Percentiles rank a stretch among this genome's conserved stretches.
Evolutionary conservation across 2,797 vertebrate species (phyloP).

Genomic region (Typhlichthys eigenmanni): DNA sequence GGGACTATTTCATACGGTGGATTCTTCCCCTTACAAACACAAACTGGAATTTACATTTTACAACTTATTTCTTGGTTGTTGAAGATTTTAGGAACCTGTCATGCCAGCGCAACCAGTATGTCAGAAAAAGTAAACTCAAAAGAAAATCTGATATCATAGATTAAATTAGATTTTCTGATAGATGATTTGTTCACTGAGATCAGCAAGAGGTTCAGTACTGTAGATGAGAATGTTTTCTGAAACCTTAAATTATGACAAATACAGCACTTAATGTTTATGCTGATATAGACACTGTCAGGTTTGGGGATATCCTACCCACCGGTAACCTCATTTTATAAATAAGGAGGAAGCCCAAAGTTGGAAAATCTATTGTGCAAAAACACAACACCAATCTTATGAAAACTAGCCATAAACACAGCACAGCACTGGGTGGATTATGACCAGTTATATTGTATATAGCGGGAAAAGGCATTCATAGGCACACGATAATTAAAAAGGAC

Average conservation of each 20-base stretch:
- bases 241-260: too few relatives aligned
- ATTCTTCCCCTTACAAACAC: background rate
- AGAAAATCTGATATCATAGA: background rate
- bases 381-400: constrained; percentile 22
- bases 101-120: too few relatives aligned
- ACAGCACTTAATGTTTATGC: background rate
- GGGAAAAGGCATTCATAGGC: constrained; percentile 10
- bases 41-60: too few relatives aligned
- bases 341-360: background rate
- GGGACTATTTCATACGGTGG: background rate
- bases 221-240: too few relatives aligned
- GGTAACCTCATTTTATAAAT: background rate
- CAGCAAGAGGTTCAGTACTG: too few relatives aligned
- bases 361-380: constrained; percentile 16
- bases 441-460: constrained; percentile 1
- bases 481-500: constrained; percentile 41
- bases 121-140: background rate
- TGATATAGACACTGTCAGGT: background rate
- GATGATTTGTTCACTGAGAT: background rate
- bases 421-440: constrained; percentile 25
- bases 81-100: too few relatives aligned
- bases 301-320: too few relatives aligned
- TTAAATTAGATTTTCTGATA: background rate
- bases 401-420: constrained; percentile 11
- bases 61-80: too few relatives aligned